Conservation (phyloP, 2,888 invertebrate genomes). For the Dolomedes plantarius region DNA sequence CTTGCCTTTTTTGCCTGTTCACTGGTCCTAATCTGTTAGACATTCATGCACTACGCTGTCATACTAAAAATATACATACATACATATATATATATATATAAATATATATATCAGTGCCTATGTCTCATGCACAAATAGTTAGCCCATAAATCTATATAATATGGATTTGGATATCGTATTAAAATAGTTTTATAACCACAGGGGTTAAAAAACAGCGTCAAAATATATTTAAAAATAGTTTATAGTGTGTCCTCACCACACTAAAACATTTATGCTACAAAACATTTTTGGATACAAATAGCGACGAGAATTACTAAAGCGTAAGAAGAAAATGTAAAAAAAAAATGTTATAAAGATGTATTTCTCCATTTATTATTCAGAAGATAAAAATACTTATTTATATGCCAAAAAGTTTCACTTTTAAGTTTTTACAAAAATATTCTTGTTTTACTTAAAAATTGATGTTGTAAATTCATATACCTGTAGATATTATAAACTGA, state of each 20-base stretch:
- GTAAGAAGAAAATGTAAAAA: neutral
- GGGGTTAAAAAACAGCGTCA: neutral
- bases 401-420: neutral
- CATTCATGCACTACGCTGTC: conserved; percentile 38
- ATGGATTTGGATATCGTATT: neutral
- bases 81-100: neutral
- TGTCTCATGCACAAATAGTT: conserved; percentile 56
- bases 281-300: neutral
- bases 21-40: conserved; percentile 39
- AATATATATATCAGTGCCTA: conserved; percentile 53
- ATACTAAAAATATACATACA: neutral
- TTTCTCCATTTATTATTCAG: neutral
- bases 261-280: neutral
- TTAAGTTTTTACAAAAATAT: neutral
- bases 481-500: conserved; percentile 10
- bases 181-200: conserved; percentile 14
- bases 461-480: conserved; percentile 10
- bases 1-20: conserved; percentile 49
- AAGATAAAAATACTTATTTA: conserved; percentile 9
- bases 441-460: neutral
- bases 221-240: conserved; percentile 4
- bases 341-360: neutral
- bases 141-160: conserved; percentile 14
- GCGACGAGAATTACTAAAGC: neutral
- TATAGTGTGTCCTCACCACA: neutral